Conservation (phyloP, 2,113 vertebrate species). For the Struthidea cinerea region DNA sequence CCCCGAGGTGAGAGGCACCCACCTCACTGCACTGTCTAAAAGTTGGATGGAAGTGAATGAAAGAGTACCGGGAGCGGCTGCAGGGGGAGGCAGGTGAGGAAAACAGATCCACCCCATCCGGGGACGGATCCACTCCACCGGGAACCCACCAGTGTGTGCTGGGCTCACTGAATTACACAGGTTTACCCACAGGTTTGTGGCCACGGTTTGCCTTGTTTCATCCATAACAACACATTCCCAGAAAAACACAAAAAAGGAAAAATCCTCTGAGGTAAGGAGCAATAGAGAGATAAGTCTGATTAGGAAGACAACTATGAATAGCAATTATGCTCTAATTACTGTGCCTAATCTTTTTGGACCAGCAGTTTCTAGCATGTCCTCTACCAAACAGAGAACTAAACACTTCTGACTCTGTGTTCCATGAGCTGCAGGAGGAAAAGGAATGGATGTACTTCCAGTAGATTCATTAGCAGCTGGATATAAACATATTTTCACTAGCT, state of each 20-base stretch:
- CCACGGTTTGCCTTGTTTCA: neutral
- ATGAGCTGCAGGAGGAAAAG: neutral
- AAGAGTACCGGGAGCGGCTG: accelerated
- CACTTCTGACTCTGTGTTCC: neutral
- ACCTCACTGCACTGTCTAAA: accelerated
- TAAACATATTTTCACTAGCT: neutral
- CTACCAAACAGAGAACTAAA: neutral
- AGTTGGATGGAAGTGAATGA: accelerated
- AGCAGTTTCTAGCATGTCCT: neutral
- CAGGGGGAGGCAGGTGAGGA: neutral
- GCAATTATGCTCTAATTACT: constrained; percentile 43
- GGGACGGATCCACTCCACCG: neutral
- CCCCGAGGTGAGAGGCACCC: neutral
- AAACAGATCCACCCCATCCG: neutral
- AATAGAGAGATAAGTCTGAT: neutral
- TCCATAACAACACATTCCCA: neutral
- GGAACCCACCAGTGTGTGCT: neutral
- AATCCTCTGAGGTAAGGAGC: neutral
- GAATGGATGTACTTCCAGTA: neutral
- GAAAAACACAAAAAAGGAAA: neutral
- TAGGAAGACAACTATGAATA: constrained; percentile 40
- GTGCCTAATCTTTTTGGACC: constrained; percentile 19
- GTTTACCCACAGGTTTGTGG: neutral
- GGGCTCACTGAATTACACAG: neutral
- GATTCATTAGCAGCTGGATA: neutral